Evolutionary conservation across 2,797 vertebrate species (phyloP), one percentile per base, ranked within the genome.

Genomic region (Glossophaga mutica): DNA sequence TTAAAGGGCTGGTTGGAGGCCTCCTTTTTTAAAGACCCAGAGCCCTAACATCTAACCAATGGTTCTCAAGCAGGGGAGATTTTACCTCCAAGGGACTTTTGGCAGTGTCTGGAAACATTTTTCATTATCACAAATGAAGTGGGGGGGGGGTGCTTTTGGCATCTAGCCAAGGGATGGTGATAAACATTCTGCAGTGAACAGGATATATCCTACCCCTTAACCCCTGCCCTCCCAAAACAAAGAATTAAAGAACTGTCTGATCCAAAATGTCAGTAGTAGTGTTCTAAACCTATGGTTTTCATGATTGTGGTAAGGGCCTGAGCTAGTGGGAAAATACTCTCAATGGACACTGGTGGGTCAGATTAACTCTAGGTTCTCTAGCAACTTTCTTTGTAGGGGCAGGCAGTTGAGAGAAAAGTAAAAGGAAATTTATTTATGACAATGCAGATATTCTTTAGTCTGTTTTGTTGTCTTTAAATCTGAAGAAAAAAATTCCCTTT

Each of bases 401-500:
- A 39, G 12, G 34, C 42, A 57, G 24, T 82, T 86, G 74, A 94
- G 44, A 34, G 52, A 67, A 95, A 94, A 93, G 9, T 92, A 52
- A 92, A 93, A 96, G 37, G 65, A 83, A 94, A 65, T 89, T 57
- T 83, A 9, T 78, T 84, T 42, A 46, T 78, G 77, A 96, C 34
- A 71, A 67, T 73, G 50, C 18, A 94, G 62, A 84, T 93, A 92
- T 77, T 84, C 19, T 85, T 87, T 65, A 70, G 65, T 94, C 19
- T 93, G 26, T 85, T 94, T 89, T 57, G 18, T 89, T 94, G 62
- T 87, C 52, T 93, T 94, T 16, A 94, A 37, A 77, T 95, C 55
- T 94, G 59, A 89, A 94, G 48, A 82, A 87, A 95, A 85, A 34
- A n/a, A 11, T 0, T 39, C 39, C 39, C 39, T 4, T 39, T 39